Evolutionary conservation across 2,113 vertebrate species (phyloP).

Genomic region (Echinops telfairi): DNA sequence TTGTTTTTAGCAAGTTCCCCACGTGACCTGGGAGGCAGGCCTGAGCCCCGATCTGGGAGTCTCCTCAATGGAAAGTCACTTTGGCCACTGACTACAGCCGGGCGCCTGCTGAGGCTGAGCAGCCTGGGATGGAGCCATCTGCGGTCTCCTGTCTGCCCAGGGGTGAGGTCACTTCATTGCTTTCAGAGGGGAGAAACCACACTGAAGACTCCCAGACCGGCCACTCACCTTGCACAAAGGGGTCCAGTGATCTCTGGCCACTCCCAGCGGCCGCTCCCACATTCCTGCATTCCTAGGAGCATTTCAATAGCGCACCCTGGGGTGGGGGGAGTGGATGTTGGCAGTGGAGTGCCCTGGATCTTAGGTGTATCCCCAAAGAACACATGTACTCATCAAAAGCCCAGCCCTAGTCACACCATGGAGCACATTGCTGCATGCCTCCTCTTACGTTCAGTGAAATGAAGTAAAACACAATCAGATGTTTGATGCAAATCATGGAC

Average conservation of each 20-base stretch:
- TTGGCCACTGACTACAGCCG: neutral
- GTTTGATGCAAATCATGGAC: conserved; percentile 46
- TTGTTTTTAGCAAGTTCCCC: neutral
- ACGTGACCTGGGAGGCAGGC: too few species aligned
- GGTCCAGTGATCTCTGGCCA: neutral
- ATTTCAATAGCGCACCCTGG: neutral
- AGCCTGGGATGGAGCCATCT: neutral
- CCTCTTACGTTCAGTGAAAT: conserved; percentile 7
- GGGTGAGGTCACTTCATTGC: neutral
- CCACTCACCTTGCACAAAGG: neutral
- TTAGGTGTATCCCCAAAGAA: neutral
- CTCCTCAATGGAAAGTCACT: neutral
- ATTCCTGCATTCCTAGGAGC: neutral
- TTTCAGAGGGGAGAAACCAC: neutral
- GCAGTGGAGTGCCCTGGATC: neutral
- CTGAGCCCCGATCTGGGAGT: neutral
- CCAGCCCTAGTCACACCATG: neutral
- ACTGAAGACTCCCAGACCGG: neutral
- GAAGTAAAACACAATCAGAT: conserved; percentile 20
- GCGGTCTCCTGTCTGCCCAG: neutral
- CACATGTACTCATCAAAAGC: neutral
- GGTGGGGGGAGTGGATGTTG: neutral
- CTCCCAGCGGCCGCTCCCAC: neutral
- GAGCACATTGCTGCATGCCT: neutral
- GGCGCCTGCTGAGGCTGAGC: neutral